Percentiles rank a stretch among this genome's conserved stretches.
These are phyloP conservation scores for Diplazon laetatorius DNA, from an alignment of 2,888 invertebrate genomes.

Conservation along the genomic window DNA sequence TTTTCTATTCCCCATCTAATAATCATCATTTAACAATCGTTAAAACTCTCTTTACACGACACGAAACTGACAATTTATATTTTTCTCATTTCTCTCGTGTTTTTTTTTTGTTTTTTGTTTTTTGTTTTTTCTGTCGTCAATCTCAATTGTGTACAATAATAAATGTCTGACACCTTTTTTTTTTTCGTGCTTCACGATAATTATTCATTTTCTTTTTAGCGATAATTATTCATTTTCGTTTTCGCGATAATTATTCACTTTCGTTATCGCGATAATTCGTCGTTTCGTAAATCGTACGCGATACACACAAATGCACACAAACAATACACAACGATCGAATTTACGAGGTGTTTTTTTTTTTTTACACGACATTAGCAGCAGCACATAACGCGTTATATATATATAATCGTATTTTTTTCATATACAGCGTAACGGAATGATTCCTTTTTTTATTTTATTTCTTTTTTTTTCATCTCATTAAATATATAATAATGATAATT, in stretches of 20 bases:
- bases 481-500: constrained; percentile 64
- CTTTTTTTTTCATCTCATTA: constrained; percentile 70
- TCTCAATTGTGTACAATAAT: not conserved
- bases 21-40: constrained; percentile 79
- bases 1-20: constrained; percentile 64
- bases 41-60: constrained; percentile 75
- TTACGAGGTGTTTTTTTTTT: no score
- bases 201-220: not conserved
- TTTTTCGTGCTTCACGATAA: constrained; percentile 34
- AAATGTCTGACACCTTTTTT: not conserved
- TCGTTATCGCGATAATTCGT: not conserved
- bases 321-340: constrained; percentile 77
- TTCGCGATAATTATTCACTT: not conserved
- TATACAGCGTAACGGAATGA: constrained; percentile 81
- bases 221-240: constrained; percentile 14
- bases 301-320: constrained; percentile 64
- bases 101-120: constrained; percentile 1
- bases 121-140: constrained; percentile 9
- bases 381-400: constrained; percentile 76
- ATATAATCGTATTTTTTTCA: constrained; percentile 79
- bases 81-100: constrained; percentile 3
- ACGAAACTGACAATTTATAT: constrained; percentile 20
- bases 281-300: constrained; percentile 43
- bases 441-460: constrained; percentile 3
- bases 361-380: constrained; percentile 77